A percentile compares a stretch with the other conserved stretches of the same genome.
Conservation (phyloP, 2,888 invertebrate species). For the Hirtodrosophila alboralis region DNA sequence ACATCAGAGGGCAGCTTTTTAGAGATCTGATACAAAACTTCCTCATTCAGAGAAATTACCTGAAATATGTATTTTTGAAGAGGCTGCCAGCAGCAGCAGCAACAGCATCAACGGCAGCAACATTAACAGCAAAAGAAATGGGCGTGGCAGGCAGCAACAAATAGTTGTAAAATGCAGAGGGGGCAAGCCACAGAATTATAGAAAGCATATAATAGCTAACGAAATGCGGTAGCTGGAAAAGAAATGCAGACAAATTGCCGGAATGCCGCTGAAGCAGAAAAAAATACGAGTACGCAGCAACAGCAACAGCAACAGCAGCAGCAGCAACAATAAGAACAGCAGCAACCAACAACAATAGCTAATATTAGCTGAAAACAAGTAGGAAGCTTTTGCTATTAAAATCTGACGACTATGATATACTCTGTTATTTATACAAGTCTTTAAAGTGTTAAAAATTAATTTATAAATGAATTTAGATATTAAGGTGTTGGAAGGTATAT, state of each 20-base stretch:
- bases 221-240: conserved; percentile 56
- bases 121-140: conserved; percentile 1
- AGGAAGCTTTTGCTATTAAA: too few relatives aligned
- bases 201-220: conserved; percentile 42
- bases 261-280: conserved; percentile 68
- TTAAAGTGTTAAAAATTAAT: too few relatives aligned
- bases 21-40: conserved; percentile 46
- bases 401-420: too few relatives aligned
- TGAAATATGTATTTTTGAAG: conserved; percentile 47
- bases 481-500: too few relatives aligned
- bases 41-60: conserved; percentile 59
- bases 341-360: conserved; percentile 52
- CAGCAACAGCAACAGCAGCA: conserved; percentile 38
- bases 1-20: conserved; percentile 43
- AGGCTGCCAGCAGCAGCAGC: conserved; percentile 21
- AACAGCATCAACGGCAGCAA: conserved; percentile 20
- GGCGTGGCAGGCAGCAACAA: conserved; percentile 50
- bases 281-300: conserved; percentile 44
- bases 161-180: conserved; percentile 41
- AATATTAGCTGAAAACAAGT: conserved; percentile 77
- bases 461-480: too few relatives aligned
- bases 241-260: conserved; percentile 69
- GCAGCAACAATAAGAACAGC: conserved; percentile 21
- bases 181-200: conserved; percentile 42
- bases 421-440: too few relatives aligned